phyloP scores from a whole-genome alignment of 1,140 invertebrate species.

The Bombus consobrinus region DNA sequence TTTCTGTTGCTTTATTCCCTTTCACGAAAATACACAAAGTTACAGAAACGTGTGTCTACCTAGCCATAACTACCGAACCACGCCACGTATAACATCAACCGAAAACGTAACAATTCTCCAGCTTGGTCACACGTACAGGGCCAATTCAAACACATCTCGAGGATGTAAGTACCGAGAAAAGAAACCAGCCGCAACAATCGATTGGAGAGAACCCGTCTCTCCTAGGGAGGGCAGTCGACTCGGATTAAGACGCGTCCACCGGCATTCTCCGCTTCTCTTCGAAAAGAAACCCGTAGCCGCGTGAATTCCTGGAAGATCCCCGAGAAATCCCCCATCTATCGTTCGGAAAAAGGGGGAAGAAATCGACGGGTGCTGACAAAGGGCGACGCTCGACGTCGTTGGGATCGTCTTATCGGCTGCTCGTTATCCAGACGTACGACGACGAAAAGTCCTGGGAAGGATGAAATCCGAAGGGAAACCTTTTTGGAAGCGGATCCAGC shows the following conservation, averaged over 20 bases:
- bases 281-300: conserved; percentile 40
- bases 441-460: conserved; percentile 1
- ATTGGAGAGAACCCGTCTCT: conserved; percentile 25
- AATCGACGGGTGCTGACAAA: conserved; percentile 39
- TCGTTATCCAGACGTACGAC: conserved; percentile 41
- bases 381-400: conserved; percentile 14
- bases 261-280: neutral
- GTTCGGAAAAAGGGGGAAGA: neutral
- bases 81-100: too few species aligned
- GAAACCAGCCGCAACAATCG: conserved; percentile 27
- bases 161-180: neutral
- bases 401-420: conserved; percentile 44
- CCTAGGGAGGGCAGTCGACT: conserved; percentile 10
- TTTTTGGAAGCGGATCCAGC: neutral
- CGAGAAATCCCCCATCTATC: conserved; percentile 37
- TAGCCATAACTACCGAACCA: too few species aligned
- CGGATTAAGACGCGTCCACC: conserved; percentile 44
- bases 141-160: too few species aligned
- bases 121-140: too few species aligned
- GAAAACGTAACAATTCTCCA: too few species aligned
- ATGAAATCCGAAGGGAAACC: conserved; percentile 23
- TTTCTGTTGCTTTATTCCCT: too few species aligned
- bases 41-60: too few species aligned
- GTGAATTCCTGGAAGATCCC: conserved; percentile 43
- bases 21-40: too few species aligned